These are phyloP conservation scores for Oxygymnocypris stewartii DNA, from an alignment of 2,113 vertebrate species.

Conservation along the genomic window DNA sequence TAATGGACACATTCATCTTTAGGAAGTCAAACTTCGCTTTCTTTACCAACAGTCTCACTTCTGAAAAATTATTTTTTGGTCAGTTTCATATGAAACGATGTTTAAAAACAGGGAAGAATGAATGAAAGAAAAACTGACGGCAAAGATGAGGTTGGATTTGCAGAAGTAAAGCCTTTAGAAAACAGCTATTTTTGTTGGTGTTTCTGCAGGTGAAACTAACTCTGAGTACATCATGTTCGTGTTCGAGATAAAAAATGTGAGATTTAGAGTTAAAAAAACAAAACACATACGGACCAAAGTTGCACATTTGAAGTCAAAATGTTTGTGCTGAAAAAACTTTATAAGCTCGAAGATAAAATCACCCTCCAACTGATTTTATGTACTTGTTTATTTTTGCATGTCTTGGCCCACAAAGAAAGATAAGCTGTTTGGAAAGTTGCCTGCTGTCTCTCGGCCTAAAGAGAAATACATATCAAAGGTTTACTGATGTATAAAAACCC, in stretches of 20 bases:
- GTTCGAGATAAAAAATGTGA: background rate
- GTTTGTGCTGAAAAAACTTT: background rate
- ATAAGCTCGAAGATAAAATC: background rate
- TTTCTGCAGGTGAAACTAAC: background rate
- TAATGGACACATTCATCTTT: background rate
- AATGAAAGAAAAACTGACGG: background rate
- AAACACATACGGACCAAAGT: background rate
- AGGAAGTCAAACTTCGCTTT: background rate
- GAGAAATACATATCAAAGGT: background rate
- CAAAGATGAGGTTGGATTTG: background rate
- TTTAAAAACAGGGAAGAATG: background rate
- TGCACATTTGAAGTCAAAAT: background rate
- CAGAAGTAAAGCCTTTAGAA: too few species aligned
- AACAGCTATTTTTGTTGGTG: background rate
- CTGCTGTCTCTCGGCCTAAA: background rate
- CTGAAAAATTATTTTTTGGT: background rate
- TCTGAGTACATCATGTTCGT: background rate
- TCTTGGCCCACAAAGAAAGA: background rate
- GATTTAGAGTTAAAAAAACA: background rate
- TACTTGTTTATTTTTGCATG: slow-evolving; percentile 8
- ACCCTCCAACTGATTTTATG: background rate
- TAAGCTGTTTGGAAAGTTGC: background rate
- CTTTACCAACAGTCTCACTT: background rate
- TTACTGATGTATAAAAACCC: background rate
- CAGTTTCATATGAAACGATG: background rate